Base-by-base conservation (phyloP, 2,888 invertebrate species). In the Ernsta delagoae region DNA sequence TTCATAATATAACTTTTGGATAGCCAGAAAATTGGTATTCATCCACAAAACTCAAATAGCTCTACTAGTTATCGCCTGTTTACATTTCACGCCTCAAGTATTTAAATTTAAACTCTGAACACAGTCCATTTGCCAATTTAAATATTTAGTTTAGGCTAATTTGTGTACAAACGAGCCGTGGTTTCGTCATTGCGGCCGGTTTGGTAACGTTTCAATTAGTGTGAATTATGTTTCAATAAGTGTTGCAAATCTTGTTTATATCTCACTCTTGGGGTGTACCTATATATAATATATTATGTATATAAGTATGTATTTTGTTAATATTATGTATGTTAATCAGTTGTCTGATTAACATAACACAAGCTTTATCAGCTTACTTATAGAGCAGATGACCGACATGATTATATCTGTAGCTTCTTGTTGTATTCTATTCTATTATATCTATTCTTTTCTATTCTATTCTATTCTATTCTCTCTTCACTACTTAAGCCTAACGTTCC, bases 41-140 rank as follows among this genome's bases (percentile, higher is more conserved):
- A 48, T 48, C n/a, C 5, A 48, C 12, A 48, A 48, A 48, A 48
- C 8, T n/a, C 12, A 48, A 48, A 48, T 48, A 4, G 4, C 6
- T 4, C 5, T 48, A 48, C 4, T 48, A n/a, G n/a, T n/a, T n/a
- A 50, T 16, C 48, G 48, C 1, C 7, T 50, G 43, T 66, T 66
- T 60, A 66, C 54, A 53, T 43, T 66, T 54, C 16, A 7, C 59
- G 43, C 54, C 5, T 60, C 60, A 34, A 48, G 24, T 66, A 60
- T 41, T 60, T 66, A 43, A 31, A 48, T 57, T 45, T 36, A 65
- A 53, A 66, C 48, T 50, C 24, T 34, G 60, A 60, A 60, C 53
- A 59, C 66, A 66, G 34, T 54, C 62, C 62, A 68, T 61, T 68
- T 68, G 62, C 62, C 57, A 62, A 68, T 56, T 68, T 62, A 68